Percentiles rank a stretch among this genome's conserved stretches.
Evolutionary conservation across 1,140 invertebrate species (phyloP).

Genomic region (Vollenhovia emeryi): DNA sequence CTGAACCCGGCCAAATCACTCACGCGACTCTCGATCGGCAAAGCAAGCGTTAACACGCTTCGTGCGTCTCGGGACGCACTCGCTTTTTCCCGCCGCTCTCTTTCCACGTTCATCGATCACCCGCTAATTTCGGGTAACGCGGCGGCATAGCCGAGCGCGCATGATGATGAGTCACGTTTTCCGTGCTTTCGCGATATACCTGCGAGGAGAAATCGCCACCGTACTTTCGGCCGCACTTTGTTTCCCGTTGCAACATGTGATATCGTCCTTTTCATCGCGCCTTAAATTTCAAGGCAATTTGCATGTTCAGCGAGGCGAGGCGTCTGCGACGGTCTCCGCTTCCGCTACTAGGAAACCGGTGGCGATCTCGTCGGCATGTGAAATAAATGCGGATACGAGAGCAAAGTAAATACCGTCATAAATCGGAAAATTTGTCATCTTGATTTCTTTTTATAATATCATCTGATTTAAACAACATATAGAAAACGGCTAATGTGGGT

Average conservation of each 20-base stretch:
- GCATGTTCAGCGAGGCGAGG: background rate
- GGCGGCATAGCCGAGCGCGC: background rate
- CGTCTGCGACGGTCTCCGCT: background rate
- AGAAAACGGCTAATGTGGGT: too few species aligned
- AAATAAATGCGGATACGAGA: too few species aligned
- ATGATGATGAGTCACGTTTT: slow-evolving; percentile 12
- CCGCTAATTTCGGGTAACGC: slow-evolving; percentile 42
- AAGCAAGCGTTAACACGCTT: slow-evolving; percentile 40
- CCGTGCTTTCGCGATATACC: background rate
- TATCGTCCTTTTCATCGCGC: background rate
- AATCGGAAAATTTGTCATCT: background rate
- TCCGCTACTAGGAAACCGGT: too few species aligned
- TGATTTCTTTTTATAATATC: slow-evolving; percentile 13
- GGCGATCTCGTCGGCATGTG: too few species aligned
- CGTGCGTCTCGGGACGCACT: slow-evolving; percentile 31
- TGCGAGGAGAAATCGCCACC: background rate
- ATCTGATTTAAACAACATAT: too few species aligned
- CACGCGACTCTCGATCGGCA: slow-evolving; percentile 52
- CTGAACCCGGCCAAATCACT: slow-evolving; percentile 44
- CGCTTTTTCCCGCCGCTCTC: slow-evolving; percentile 32
- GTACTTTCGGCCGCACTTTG: background rate
- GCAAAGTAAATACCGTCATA: background rate
- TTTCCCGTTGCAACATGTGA: background rate
- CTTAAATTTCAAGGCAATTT: background rate
- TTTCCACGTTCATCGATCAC: slow-evolving; percentile 51